Base-by-base conservation (phyloP, 2,797 vertebrate genomes). In the Rachycentron canadum region DNA sequence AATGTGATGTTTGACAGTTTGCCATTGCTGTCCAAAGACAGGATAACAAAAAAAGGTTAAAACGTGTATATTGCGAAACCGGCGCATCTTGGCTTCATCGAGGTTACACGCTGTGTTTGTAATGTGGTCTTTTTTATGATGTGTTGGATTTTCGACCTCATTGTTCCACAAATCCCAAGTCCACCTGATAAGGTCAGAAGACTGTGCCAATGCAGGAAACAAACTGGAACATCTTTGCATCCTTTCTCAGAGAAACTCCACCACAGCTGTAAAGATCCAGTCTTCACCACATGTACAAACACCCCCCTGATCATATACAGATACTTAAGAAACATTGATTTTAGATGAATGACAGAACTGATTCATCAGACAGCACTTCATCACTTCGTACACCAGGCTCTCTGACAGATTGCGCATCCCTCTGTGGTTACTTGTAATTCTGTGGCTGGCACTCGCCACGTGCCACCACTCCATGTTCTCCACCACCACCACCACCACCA, bases 361-460 rank as follows among this genome's bases (percentile, higher is more conserved):
- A 64, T 57, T 69, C 5, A 23, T 25, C n/a, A 49, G 59, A 69
- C 38, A 40, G 17, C 5, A 9, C 73, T 32, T 71, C 40, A 59
- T 66, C 43, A 55, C 62, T 61, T 82, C 28, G 59, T 58, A 17
- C 61, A 38, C 41, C 1, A 23, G 16, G 30, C 55, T 65, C 43
- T 45, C 43, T 55, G 61, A 81, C 78, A 84, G 70, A 73, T 52
- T 76, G 61, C 7, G 26, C 64, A 73, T 85, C 81, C 30, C 25
- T 69, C 60, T 3, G 28, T 58, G 28, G 67, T 73, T 74, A 40
- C 55, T 81, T 81, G 62, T 85, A 83, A 89, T 81, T 86, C 78
- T 57, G 45, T 8, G 30, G 49, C 77, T 83, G 74, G 81, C 82
- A 81, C 74, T 74, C n/a, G 9, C 81, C 83, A 87, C 89, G 88